phyloP scores from a whole-genome alignment of 2,797 vertebrate genomes.

The Pipistrellus pygmaeus region DNA sequence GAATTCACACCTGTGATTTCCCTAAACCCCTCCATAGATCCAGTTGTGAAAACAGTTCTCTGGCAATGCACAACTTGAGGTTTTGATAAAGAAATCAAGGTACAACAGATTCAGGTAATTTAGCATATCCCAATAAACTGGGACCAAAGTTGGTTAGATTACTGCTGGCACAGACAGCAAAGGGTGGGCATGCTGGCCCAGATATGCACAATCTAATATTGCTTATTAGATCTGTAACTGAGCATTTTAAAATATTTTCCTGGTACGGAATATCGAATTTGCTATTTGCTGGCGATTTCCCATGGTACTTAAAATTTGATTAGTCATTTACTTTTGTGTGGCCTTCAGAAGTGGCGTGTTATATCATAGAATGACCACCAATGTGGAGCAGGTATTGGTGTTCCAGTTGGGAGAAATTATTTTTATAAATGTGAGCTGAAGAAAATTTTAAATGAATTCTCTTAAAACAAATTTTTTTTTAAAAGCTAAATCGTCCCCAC shows the following conservation, averaged over 20 bases:
- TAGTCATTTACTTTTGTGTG: conserved; percentile 50
- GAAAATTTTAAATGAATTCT: conserved; percentile 63
- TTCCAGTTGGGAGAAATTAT: conserved; percentile 56
- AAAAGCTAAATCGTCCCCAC: conserved; percentile 28
- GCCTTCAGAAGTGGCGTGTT: conserved; percentile 2
- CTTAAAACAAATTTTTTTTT: conserved; percentile 64
- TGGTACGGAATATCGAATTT: conserved; percentile 56
- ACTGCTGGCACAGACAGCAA: not conserved
- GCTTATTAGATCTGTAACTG: not conserved
- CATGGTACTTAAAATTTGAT: conserved; percentile 57
- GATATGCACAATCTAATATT: not conserved
- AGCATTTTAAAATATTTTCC: conserved; percentile 33
- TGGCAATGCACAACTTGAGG: conserved; percentile 55
- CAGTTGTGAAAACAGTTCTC: conserved; percentile 40
- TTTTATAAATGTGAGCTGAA: conserved; percentile 58
- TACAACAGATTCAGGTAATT: conserved; percentile 58
- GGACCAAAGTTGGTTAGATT: not conserved
- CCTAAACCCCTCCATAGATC: not conserved
- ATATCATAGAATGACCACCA: conserved; percentile 1
- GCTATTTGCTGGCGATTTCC: conserved; percentile 47
- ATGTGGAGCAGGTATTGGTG: conserved; percentile 34
- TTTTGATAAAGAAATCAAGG: conserved; percentile 61
- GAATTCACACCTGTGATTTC: conserved; percentile 75
- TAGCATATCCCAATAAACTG: conserved; percentile 59
- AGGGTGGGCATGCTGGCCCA: not conserved